Evolutionary conservation across 2,797 vertebrate genomes (phyloP).

Genomic region (Ptychobarbus kaznakovi): DNA sequence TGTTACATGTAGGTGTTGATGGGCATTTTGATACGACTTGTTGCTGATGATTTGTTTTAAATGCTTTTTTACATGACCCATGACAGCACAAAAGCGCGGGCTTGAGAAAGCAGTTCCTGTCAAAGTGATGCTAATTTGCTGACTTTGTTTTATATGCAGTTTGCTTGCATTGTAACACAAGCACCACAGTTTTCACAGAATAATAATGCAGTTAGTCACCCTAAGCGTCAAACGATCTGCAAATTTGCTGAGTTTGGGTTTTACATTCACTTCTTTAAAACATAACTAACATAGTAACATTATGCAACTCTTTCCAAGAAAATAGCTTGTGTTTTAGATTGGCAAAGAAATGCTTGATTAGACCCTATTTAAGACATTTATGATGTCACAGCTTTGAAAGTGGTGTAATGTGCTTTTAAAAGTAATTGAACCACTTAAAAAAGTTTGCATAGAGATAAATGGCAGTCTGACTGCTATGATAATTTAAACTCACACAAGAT

Average conservation of each 20-base stretch:
- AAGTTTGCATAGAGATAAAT: not conserved
- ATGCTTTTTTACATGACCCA: not conserved
- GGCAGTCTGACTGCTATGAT: not conserved
- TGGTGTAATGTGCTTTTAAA: not conserved
- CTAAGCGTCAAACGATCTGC: not conserved
- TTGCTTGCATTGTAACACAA: conserved; percentile 51
- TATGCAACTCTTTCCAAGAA: not conserved
- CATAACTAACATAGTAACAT: not conserved
- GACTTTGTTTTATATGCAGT: conserved; percentile 9
- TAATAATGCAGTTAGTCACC: conserved; percentile 46
- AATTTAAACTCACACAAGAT: not conserved
- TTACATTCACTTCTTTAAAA: not conserved
- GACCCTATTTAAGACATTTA: not conserved
- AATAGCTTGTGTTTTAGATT: not conserved
- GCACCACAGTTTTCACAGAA: conserved; percentile 37
- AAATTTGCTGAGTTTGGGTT: not conserved
- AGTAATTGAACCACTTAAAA: not conserved
- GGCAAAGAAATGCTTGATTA: not conserved
- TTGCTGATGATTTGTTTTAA: not conserved
- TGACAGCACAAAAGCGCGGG: conserved; percentile 11
- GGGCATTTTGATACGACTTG: not conserved
- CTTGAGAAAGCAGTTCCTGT: conserved; percentile 1
- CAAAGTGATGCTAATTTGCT: conserved; percentile 7
- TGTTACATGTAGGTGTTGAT: not conserved
- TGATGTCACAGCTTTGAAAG: not conserved